Evolutionary conservation across 23 tunicate species (phyloP).

Genomic region (Trididemnum miniatum): DNA sequence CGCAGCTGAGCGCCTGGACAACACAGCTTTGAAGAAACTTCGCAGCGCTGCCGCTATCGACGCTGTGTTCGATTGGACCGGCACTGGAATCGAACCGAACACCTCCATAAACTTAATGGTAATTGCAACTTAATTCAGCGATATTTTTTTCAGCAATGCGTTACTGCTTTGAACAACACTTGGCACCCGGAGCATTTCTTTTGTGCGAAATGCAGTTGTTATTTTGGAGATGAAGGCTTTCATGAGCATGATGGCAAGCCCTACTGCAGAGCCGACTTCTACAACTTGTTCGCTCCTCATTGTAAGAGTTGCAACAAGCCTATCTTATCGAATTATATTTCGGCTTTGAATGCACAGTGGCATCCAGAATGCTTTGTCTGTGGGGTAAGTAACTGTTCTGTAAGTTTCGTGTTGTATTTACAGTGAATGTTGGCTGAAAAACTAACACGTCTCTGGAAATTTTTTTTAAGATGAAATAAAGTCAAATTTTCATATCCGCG

Average conservation of each 20-base stretch:
- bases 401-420: no score
- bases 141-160: slow-evolving; percentile 85
- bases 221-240: slow-evolving; percentile 92
- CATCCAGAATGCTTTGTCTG: slow-evolving; percentile 99
- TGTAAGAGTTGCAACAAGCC: slow-evolving; percentile 93
- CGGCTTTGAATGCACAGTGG: slow-evolving; percentile 91
- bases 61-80: no score
- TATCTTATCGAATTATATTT: slow-evolving; percentile 86
- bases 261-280: slow-evolving; percentile 86
- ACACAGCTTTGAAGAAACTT: no score
- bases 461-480: no score
- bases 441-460: no score
- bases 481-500: no score
- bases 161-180: slow-evolving; percentile 94
- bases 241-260: slow-evolving; percentile 92
- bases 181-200: slow-evolving; percentile 98
- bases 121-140: no score
- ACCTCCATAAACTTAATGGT: no score
- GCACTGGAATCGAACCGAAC: no score
- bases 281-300: slow-evolving; percentile 98
- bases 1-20: no score
- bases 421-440: no score
- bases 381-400: slow-evolving; percentile 89
- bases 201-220: slow-evolving; percentile 87
- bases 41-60: no score